Evolutionary conservation across 2,113 vertebrate species (phyloP).

Genomic region (Myrmecophaga tridactyla): DNA sequence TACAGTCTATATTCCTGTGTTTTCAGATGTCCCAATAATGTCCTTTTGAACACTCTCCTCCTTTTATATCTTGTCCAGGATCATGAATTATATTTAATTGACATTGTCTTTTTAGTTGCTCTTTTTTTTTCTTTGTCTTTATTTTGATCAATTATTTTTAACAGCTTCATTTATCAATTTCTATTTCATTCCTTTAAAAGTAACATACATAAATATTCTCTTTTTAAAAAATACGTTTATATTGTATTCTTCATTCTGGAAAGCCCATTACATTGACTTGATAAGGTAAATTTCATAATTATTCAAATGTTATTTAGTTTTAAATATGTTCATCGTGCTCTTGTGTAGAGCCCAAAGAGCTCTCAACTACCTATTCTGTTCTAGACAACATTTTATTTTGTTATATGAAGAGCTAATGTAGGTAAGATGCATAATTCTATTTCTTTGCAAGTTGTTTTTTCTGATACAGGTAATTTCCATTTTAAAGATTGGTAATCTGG

Average conservation of each 20-base stretch:
- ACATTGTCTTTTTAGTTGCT: too few species aligned
- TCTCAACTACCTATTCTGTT: background rate
- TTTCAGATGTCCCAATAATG: too few species aligned
- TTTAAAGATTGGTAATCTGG: background rate
- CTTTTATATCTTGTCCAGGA: too few species aligned
- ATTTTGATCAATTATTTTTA: background rate
- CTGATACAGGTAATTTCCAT: background rate
- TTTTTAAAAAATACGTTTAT: background rate
- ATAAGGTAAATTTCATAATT: conserved; percentile 1
- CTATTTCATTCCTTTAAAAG: conserved; percentile 34
- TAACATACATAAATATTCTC: background rate
- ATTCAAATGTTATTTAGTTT: background rate
- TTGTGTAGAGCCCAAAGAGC: background rate
- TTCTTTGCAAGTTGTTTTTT: conserved; percentile 17
- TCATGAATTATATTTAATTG: too few species aligned
- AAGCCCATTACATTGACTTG: background rate
- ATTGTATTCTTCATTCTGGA: background rate
- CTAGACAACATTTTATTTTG: background rate
- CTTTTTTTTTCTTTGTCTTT: background rate
- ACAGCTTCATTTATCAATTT: background rate
- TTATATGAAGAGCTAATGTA: background rate
- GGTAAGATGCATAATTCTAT: background rate
- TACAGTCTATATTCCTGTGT: too few species aligned
- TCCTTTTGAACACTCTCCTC: too few species aligned
- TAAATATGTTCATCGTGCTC: background rate